Percentiles rank a stretch among this genome's conserved stretches.
phyloP scores from a whole-genome alignment of 1,140 invertebrate genomes.

The Dufourea novaeangliae region DNA sequence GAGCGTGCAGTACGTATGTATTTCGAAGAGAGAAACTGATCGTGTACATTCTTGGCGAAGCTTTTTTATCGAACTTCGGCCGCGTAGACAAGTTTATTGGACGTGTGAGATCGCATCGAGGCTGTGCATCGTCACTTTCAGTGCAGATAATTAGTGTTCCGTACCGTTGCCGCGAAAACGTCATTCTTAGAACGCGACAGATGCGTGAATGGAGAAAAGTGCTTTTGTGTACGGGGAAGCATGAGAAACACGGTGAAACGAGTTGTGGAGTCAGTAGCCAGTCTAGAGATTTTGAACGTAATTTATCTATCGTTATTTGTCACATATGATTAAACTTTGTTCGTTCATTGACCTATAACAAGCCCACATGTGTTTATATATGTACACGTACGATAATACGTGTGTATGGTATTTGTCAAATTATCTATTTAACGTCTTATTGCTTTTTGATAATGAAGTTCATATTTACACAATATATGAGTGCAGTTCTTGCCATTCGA shows the following conservation, averaged over 20 bases:
- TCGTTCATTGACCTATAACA: slow-evolving; percentile 41
- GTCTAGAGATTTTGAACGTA: slow-evolving; percentile 29
- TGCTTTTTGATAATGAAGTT: slow-evolving; percentile 16
- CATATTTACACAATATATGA: not conserved
- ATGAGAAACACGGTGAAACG: slow-evolving; percentile 32
- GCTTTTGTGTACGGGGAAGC: slow-evolving; percentile 46
- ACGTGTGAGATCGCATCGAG: slow-evolving; percentile 19
- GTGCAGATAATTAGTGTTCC: not conserved
- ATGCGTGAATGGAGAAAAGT: slow-evolving; percentile 50
- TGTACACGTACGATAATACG: not conserved
- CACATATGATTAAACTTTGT: slow-evolving; percentile 42
- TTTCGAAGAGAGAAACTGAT: slow-evolving; percentile 53
- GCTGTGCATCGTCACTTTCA: slow-evolving; percentile 22
- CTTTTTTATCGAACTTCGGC: slow-evolving; percentile 43
- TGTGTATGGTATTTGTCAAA: not conserved
- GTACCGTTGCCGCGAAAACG: slow-evolving; percentile 32
- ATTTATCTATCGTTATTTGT: slow-evolving; percentile 41
- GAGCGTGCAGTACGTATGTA: slow-evolving; percentile 39
- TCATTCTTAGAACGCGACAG: slow-evolving; percentile 21
- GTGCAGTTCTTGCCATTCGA: not conserved
- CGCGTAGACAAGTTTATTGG: slow-evolving; percentile 27
- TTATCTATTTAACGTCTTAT: slow-evolving; percentile 9
- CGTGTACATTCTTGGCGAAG: slow-evolving; percentile 44
- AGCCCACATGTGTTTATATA: slow-evolving; percentile 4
- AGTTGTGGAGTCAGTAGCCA: slow-evolving; percentile 28